These are phyloP conservation scores for Osedax fenrisi DNA, from an alignment of 2,888 invertebrate genomes.

Conservation along the genomic window DNA sequence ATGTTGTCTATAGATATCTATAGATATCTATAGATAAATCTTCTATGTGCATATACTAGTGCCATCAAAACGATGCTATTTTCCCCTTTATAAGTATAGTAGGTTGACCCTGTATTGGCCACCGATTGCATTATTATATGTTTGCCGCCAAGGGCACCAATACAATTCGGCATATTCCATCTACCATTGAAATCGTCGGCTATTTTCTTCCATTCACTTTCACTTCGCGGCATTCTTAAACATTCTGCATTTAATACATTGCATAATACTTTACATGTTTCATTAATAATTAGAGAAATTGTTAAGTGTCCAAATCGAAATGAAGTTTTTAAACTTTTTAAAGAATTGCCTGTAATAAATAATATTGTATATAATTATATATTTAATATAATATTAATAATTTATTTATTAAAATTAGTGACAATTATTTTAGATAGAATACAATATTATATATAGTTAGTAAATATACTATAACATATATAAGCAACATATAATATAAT, in stretches of 20 bases:
- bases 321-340: background rate
- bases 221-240: background rate
- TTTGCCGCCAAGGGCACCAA: slow-evolving; percentile 30
- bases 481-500: background rate
- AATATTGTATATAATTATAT: background rate
- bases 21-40: too few relatives aligned
- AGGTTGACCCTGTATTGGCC: background rate
- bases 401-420: background rate
- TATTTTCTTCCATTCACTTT: slow-evolving; percentile 19
- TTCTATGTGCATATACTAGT: slow-evolving; percentile 27
- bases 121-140: slow-evolving; percentile 17
- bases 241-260: background rate
- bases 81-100: slow-evolving; percentile 25
- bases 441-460: too few relatives aligned
- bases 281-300: background rate
- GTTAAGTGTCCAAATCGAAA: background rate
- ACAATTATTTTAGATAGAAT: background rate
- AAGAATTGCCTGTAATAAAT: background rate
- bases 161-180: slow-evolving; percentile 30
- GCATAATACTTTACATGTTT: background rate
- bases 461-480: too few relatives aligned
- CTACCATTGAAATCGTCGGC: slow-evolving; percentile 22
- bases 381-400: background rate
- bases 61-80: slow-evolving; percentile 28
- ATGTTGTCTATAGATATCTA: too few relatives aligned